Evolutionary conservation across 2,888 invertebrate genomes (phyloP), one percentile per base, ranked within the genome.

Genomic region (Hyles lineata): DNA sequence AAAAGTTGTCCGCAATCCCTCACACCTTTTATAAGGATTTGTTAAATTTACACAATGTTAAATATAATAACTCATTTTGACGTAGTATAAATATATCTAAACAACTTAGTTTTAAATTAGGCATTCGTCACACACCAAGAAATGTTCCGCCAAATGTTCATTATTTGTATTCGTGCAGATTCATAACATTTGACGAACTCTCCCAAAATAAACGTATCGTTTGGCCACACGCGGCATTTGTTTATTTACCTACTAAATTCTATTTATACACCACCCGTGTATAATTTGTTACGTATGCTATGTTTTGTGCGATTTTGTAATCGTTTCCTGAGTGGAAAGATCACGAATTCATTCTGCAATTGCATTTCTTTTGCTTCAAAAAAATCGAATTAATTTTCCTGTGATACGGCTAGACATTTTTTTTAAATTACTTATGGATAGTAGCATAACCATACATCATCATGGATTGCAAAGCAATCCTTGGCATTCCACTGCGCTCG

Each of bases 231-330:
- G 29, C 23, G 58, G 25, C 17, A 35, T 29, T 50, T 71, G 71
- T 70, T 70, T 72, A 52, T 73, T 70, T 69, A 70, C 60, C 55
- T 29, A 70, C 21, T 19, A 29, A 8, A 55, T 23, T 32, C 70
- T 74, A 72, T 75, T 74, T 72, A 70, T 69, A 72, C 67, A 70
- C 21, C n/a, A 19, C 50, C 32, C 55, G 7, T 59, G 11, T 71
- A 23, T 25, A 35, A 23, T 23, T n/a, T 67, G 23, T 72, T 74
- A 35, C 63, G 35, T 63, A n/a, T 63, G 70, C 50, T 52, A 52
- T 52, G 70, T 63, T 62, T 62, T 62, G 29, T 25, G 29, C 19
- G 29, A 61, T 25, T 61, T 61, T 29, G 21, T 43, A 35, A 63
- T 21, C 5, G 19, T 25, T 61, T 29, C 4, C 25, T 7, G 15